These are phyloP conservation scores for Palythoa heliodiscus DNA, from an alignment of 92 coral and sea anemone genomes.

Conservation along the genomic window DNA sequence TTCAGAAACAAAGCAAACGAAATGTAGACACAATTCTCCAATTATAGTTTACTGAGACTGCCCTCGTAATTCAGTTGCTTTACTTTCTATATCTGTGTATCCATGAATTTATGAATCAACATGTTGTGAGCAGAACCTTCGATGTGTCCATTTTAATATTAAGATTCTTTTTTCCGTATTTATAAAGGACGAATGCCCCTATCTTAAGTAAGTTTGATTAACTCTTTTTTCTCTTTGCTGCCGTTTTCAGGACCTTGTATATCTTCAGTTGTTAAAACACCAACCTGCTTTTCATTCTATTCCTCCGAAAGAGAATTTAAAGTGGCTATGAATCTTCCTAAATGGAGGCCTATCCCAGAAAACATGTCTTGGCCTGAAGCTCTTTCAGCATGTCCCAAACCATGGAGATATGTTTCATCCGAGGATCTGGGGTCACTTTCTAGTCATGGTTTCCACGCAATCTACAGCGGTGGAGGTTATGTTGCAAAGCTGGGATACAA, in stretches of 20 bases:
- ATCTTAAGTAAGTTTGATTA: too few relatives aligned
- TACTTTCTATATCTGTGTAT: too few relatives aligned
- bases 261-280: background rate
- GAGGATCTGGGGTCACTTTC: slow-evolving; percentile 16
- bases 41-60: too few relatives aligned
- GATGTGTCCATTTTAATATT: background rate
- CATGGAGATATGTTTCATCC: slow-evolving; percentile 51
- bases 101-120: background rate
- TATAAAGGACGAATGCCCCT: too few relatives aligned
- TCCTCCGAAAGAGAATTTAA: slow-evolving; percentile 22
- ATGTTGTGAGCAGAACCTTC: too few relatives aligned
- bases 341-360: slow-evolving; percentile 34
- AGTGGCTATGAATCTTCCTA: slow-evolving; percentile 44
- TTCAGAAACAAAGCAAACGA: too few relatives aligned
- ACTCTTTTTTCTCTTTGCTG: background rate
- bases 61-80: too few relatives aligned
- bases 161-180: too few relatives aligned
- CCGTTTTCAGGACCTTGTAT: background rate
- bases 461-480: slow-evolving; percentile 52
- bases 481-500: slow-evolving; percentile 49
- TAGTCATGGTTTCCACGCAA: background rate
- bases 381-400: slow-evolving; percentile 40
- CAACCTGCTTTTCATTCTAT: slow-evolving; percentile 23
- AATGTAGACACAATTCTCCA: too few relatives aligned
- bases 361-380: slow-evolving; percentile 50